phyloP scores from a whole-genome alignment of 1,140 invertebrate genomes.

The Cydia splendana region DNA sequence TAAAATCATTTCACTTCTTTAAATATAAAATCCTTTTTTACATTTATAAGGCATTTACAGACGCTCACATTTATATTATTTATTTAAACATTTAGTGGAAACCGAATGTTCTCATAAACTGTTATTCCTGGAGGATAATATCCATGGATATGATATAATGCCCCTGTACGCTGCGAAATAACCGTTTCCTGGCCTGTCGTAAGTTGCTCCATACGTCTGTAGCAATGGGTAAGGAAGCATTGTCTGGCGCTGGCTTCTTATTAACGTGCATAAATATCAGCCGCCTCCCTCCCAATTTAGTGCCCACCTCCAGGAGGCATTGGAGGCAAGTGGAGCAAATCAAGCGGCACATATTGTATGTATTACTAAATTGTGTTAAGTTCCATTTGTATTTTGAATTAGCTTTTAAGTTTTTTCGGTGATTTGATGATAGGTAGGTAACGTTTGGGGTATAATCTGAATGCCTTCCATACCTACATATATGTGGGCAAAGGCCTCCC shows the following conservation, averaged over 20 bases:
- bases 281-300: slow-evolving; percentile 63
- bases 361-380: slow-evolving; percentile 31
- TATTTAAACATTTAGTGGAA: background rate
- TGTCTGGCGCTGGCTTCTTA: slow-evolving; percentile 65
- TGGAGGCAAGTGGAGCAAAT: slow-evolving; percentile 57
- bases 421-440: too few relatives aligned
- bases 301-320: slow-evolving; percentile 35
- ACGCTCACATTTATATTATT: too few relatives aligned
- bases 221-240: slow-evolving; percentile 49
- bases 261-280: slow-evolving; percentile 75
- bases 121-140: background rate
- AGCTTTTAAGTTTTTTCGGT: background rate
- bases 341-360: slow-evolving; percentile 47
- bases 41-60: too few relatives aligned
- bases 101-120: background rate
- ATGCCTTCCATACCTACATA: too few relatives aligned
- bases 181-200: slow-evolving; percentile 23
- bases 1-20: too few relatives aligned
- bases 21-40: too few relatives aligned
- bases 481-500: too few relatives aligned
- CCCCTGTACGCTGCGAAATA: slow-evolving; percentile 10
- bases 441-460: too few relatives aligned
- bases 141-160: slow-evolving; percentile 3
- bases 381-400: background rate
- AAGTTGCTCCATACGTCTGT: slow-evolving; percentile 23